Evolutionary conservation across 1,140 invertebrate genomes (phyloP).

Genomic region (Drosophila nikananu): DNA sequence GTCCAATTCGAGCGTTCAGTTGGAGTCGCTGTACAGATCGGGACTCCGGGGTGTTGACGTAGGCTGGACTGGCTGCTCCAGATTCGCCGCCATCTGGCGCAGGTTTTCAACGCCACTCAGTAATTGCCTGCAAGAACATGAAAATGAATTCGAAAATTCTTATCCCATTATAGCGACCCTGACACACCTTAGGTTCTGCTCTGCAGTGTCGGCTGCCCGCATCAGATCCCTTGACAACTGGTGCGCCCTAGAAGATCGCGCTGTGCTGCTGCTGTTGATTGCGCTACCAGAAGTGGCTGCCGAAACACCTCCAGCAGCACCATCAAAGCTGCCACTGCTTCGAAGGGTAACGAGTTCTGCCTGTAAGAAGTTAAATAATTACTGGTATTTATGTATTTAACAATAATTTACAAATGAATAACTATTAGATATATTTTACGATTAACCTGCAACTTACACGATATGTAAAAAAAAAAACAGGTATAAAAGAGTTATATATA

Average conservation of each 20-base stretch:
- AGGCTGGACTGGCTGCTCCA: conserved; percentile 61
- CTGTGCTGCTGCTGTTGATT: conserved; percentile 56
- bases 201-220: conserved; percentile 88
- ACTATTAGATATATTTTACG: too few species aligned
- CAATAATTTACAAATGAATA: too few species aligned
- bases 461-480: too few species aligned
- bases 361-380: conserved; percentile 47
- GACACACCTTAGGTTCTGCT: conserved; percentile 88
- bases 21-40: conserved; percentile 72
- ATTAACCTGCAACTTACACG: too few species aligned
- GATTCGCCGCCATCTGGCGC: conserved; percentile 86
- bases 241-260: conserved; percentile 73
- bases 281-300: conserved; percentile 37
- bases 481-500: too few species aligned
- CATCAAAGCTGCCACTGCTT: conserved; percentile 80
- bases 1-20: conserved; percentile 40
- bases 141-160: neutral
- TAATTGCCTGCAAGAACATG: conserved; percentile 86
- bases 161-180: neutral
- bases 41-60: conserved; percentile 64
- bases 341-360: conserved; percentile 84
- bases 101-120: conserved; percentile 89
- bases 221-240: conserved; percentile 86
- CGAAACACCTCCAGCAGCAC: conserved; percentile 43
- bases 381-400: too few species aligned